Evolutionary conservation across 2,888 invertebrate species (phyloP), one percentile per base, ranked within the genome.

Genomic region (Oscheius sp.): DNA sequence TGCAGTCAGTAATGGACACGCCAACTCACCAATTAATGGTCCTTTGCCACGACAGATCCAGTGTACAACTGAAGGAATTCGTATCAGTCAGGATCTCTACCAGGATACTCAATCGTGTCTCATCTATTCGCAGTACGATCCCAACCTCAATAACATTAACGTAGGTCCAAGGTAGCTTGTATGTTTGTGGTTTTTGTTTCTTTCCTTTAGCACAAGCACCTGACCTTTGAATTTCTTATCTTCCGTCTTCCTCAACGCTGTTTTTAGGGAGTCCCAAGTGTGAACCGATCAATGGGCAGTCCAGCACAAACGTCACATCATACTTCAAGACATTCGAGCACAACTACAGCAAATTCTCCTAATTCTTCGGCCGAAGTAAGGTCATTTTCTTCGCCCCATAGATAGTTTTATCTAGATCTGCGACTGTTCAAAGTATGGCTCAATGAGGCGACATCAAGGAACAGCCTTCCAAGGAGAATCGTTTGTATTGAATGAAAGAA

Each of bases 381-480:
- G 10, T 10, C n/a, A 4, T 27, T 15, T 23, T 3, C n/a, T 15
- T 15, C 5, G 6, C 29, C 8, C 48, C n/a, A 20, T 45, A 31
- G 39, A 33, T n/a, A 37, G 52, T 42, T 69, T 55, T 55, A 63
- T 79, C 63, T 68, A 80, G 76, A 69, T 74, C 63, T 80, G 80
- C 66, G 75, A 78, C 52, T 78, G 75, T 65, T 70, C 73, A 64
- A 74, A 76, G 52, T 81, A 81, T 64, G 81, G 81, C 52, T 73
- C 75, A 42, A 76, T 75, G 64, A 70, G 77, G 20, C 73, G 76
- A 20, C 70, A 65, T 42, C 61, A 70, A 34, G 45, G 69, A 5
- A 68, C 76, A 33, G 74, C 83, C 15, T 85, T 78, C 68, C 85
- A 85, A 68, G 85, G 85, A 50, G 85, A 85, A 68, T 83, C 84